Percentiles rank a stretch among this genome's conserved stretches.
These are phyloP conservation scores for Caenorhabditis virilis DNA, from an alignment of 2,888 invertebrate species.

Conservation along the genomic window DNA sequence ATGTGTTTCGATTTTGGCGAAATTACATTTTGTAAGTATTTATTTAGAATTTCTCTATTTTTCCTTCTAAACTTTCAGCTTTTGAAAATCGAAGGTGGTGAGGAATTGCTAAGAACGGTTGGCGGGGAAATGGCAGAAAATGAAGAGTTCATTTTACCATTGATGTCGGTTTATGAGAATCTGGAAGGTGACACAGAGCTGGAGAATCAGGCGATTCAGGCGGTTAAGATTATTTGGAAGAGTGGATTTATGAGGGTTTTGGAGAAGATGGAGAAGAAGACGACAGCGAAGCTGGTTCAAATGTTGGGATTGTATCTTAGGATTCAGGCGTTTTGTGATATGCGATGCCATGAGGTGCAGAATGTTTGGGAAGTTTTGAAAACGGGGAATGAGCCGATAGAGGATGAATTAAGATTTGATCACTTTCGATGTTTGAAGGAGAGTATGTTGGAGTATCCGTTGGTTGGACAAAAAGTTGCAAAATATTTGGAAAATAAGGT, in stretches of 20 bases:
- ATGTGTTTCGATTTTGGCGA: slow-evolving; percentile 11
- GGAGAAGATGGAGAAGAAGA: too few species aligned
- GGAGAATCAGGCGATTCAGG: background rate
- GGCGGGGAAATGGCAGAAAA: background rate
- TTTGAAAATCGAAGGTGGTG: background rate
- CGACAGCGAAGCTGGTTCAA: background rate
- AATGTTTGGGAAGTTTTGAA: too few species aligned
- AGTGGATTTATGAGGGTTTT: background rate
- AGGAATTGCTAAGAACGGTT: background rate
- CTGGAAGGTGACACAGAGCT: background rate
- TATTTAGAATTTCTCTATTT: too few species aligned
- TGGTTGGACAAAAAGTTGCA: background rate
- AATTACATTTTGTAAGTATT: slow-evolving; percentile 36
- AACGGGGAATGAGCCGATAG: background rate
- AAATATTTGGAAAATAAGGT: too few species aligned
- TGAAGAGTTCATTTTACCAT: background rate
- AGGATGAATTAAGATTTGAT: background rate
- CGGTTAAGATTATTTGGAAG: background rate
- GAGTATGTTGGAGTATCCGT: background rate
- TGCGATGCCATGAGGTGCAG: too few species aligned
- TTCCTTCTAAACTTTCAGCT: too few species aligned
- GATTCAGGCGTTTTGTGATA: background rate
- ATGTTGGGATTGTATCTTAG: background rate
- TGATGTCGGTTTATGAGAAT: background rate
- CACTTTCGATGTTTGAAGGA: slow-evolving; percentile 1